A percentile compares a stretch with the other conserved stretches of the same genome.
These are phyloP conservation scores for Ypsolopha sequella DNA, from an alignment of 2,888 invertebrate genomes.

Conservation along the genomic window DNA sequence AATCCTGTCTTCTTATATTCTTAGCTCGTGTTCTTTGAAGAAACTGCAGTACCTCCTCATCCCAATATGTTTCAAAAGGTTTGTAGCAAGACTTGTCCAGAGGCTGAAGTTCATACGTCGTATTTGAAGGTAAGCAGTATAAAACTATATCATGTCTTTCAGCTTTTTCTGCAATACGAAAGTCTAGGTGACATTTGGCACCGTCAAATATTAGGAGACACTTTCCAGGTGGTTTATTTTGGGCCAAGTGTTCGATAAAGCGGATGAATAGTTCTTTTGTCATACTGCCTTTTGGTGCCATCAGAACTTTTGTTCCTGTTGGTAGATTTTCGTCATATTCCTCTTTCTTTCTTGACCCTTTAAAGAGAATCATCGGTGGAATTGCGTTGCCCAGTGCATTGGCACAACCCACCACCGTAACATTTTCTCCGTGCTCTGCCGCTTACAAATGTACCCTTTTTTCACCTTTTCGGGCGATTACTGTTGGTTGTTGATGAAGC, in stretches of 20 bases:
- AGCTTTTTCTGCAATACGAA: constrained; percentile 7
- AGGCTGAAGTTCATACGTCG: constrained; percentile 13
- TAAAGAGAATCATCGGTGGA: constrained; percentile 24
- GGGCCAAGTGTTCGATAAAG: constrained; percentile 8
- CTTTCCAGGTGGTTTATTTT: constrained; percentile 9
- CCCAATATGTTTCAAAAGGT: constrained; percentile 10
- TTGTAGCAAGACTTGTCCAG: constrained; percentile 10
- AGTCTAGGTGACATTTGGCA: constrained; percentile 10
- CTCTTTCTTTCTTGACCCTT: constrained; percentile 13
- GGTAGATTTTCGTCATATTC: constrained; percentile 12
- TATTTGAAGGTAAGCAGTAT: constrained; percentile 11
- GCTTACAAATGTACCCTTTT: constrained; percentile 21
- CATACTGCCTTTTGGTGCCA: constrained; percentile 14
- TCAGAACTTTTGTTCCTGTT: constrained; percentile 9
- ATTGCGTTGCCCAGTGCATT: constrained; percentile 23
- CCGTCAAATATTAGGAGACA: constrained; percentile 7
- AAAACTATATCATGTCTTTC: constrained; percentile 10
- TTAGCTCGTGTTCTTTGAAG: constrained; percentile 1
- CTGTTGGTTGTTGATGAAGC: constrained; percentile 10
- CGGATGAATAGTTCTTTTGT: constrained; percentile 5
- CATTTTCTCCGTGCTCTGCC: constrained; percentile 27
- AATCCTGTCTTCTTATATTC: constrained; percentile 7
- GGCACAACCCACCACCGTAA: constrained; percentile 23
- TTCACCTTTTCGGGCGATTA: constrained; percentile 17
- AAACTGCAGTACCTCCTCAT: constrained; percentile 9